phyloP scores from a whole-genome alignment of 2,113 vertebrate genomes.

The Scolopax mira region DNA sequence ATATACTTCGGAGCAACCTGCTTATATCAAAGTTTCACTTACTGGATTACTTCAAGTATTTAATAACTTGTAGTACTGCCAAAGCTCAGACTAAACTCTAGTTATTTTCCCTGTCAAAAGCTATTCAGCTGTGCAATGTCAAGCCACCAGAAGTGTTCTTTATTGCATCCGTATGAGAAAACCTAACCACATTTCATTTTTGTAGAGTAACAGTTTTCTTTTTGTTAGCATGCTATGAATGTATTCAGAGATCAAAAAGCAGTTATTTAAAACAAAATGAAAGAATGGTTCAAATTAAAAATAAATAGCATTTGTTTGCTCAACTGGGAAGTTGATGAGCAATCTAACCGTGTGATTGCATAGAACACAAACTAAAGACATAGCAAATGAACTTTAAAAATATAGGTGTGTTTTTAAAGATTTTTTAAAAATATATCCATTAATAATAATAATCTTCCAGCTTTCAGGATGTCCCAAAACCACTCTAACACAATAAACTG shows the following conservation, averaged over 20 bases:
- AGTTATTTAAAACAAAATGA: constrained; percentile 43
- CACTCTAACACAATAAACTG: neutral
- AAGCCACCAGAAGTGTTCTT: constrained; percentile 55
- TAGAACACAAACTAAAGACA: neutral
- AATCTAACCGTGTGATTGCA: neutral
- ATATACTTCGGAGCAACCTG: constrained; percentile 30
- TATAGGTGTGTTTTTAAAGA: neutral
- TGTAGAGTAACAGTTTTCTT: constrained; percentile 44
- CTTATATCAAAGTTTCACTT: constrained; percentile 29
- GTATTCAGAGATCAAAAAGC: constrained; percentile 33
- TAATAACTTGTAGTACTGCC: constrained; percentile 52
- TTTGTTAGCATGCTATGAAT: constrained; percentile 42
- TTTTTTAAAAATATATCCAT: neutral
- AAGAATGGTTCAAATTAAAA: constrained; percentile 37
- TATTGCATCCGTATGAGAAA: constrained; percentile 36
- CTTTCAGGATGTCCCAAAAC: neutral
- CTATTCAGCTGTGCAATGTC: constrained; percentile 53
- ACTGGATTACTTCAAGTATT: constrained; percentile 60
- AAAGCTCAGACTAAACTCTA: constrained; percentile 46
- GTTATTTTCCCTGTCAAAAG: constrained; percentile 54
- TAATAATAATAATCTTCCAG: neutral
- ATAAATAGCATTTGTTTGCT: neutral
- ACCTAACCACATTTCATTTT: neutral
- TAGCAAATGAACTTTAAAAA: neutral
- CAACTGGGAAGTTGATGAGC: neutral